These are phyloP conservation scores for Empis stercorea DNA, from an alignment of 2,888 invertebrate species.

Conservation along the genomic window DNA sequence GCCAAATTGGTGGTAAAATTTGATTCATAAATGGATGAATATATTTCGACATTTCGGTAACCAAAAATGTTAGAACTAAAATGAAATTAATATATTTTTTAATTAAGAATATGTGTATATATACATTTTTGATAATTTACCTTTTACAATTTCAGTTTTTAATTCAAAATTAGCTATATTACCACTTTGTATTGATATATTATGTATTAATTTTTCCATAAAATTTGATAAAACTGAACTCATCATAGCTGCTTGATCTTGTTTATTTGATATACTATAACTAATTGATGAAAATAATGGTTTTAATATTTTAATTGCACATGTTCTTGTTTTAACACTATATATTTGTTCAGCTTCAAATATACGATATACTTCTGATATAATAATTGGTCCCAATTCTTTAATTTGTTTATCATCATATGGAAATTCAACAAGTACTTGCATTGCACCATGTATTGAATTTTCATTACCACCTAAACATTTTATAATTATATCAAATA, in stretches of 20 bases:
- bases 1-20: slow-evolving; percentile 54
- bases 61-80: slow-evolving; percentile 45
- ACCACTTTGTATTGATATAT: slow-evolving; percentile 42
- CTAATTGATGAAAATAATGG: slow-evolving; percentile 40
- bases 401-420: slow-evolving; percentile 55
- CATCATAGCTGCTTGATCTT: slow-evolving; percentile 44
- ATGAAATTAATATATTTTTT: not conserved
- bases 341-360: slow-evolving; percentile 43
- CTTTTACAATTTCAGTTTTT: slow-evolving; percentile 50
- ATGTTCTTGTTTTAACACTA: slow-evolving; percentile 46
- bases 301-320: slow-evolving; percentile 54
- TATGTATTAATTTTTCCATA: slow-evolving; percentile 47
- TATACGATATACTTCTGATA: slow-evolving; percentile 57
- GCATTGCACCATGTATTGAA: slow-evolving; percentile 58
- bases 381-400: slow-evolving; percentile 51
- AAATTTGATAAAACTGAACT: slow-evolving; percentile 55
- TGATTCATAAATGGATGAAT: slow-evolving; percentile 46
- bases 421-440: slow-evolving; percentile 54
- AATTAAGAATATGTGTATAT: not conserved
- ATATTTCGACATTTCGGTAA: slow-evolving; percentile 47
- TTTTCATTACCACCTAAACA: slow-evolving; percentile 46
- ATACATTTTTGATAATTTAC: too few relatives aligned
- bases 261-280: slow-evolving; percentile 35
- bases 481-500: slow-evolving; percentile 52
- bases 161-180: slow-evolving; percentile 44